Evolutionary conservation across 2,888 invertebrate genomes (phyloP), one percentile per base, ranked within the genome.

Genomic region (Pandemis cinnamomeana): DNA sequence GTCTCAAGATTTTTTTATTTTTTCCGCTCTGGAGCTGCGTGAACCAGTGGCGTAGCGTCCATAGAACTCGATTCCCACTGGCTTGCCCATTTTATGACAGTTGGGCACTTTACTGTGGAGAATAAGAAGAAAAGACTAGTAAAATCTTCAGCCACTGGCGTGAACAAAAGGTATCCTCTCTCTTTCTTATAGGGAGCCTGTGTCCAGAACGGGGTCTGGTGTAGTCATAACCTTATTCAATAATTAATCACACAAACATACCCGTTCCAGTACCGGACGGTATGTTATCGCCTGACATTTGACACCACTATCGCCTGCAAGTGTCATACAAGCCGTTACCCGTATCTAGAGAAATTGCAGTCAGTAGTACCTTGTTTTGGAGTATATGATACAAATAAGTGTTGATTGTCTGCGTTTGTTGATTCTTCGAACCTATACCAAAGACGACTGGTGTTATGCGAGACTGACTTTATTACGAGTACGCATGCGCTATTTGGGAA

Each of bases 251-350:
- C 48, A 13, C 10, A 5, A 8, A 11, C 13, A 13, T 36, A 48
- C 13, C 11, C 48, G 2, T 48, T 48, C 1, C 13, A 48, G 27
- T 11, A 48, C 13, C 48, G 48, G 48, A 48, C 48, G 48, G 11
- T 48, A 48, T 11, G 48, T 48, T 48, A 58, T 58, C 53, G 15
- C 53, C 4, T 53, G 53, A 53, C 90, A 85, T 85, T 86, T 89
- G 88, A 88, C 90, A 81, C 79, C 20, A 71, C 81, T 90, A 90
- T 89, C 90, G 78, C 70, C 75, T 70, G 77, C 80, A 77, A 88
- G 89, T 89, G 89, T 87, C 87, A 83, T 86, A 90, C 89, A 90
- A 79, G 89, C 84, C 82, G 85, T 90, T 89, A 88, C 84, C 83
- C 78, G 77, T 77, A 64, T 46, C 64, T 27, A 15, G 48, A 64